Evolutionary conservation across 1,140 invertebrate species (phyloP).

Genomic region (Pseudomyrmex sp.): DNA sequence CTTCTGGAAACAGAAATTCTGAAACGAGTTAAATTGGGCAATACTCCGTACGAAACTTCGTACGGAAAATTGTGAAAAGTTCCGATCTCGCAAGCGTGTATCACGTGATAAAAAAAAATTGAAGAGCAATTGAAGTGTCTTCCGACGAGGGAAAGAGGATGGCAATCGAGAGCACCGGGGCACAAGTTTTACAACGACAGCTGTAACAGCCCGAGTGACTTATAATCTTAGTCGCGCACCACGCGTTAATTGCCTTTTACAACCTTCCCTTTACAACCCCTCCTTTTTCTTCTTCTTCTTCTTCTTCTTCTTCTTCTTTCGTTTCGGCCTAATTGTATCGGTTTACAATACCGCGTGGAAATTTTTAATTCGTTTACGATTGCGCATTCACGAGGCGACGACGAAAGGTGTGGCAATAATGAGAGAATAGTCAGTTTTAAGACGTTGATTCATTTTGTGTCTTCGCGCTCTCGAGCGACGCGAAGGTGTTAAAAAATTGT

Average conservation of each 20-base stretch:
- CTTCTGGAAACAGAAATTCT: neutral
- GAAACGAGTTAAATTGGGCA: constrained; percentile 25
- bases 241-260: constrained; percentile 80
- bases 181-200: constrained; percentile 62
- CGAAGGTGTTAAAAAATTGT: neutral
- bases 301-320: neutral
- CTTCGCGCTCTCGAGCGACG: constrained; percentile 26
- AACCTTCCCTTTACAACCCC: constrained; percentile 67
- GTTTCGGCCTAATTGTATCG: constrained; percentile 78
- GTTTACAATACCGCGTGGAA: constrained; percentile 77
- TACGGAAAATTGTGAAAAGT: constrained; percentile 41
- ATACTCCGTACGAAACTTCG: neutral
- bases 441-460: constrained; percentile 27
- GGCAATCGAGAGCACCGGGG: constrained; percentile 12
- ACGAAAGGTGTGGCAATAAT: constrained; percentile 24
- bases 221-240: constrained; percentile 77
- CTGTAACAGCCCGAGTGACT: constrained; percentile 69
- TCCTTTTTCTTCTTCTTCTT: neutral
- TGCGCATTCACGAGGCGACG: constrained; percentile 61
- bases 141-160: neutral
- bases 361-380: constrained; percentile 82
- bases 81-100: constrained; percentile 23
- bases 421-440: constrained; percentile 36
- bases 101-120: constrained; percentile 21
- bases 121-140: constrained; percentile 18